Evolutionary conservation across 1,140 invertebrate species (phyloP).

Genomic region (Pachyrhynchus sulphureomaculatus): DNA sequence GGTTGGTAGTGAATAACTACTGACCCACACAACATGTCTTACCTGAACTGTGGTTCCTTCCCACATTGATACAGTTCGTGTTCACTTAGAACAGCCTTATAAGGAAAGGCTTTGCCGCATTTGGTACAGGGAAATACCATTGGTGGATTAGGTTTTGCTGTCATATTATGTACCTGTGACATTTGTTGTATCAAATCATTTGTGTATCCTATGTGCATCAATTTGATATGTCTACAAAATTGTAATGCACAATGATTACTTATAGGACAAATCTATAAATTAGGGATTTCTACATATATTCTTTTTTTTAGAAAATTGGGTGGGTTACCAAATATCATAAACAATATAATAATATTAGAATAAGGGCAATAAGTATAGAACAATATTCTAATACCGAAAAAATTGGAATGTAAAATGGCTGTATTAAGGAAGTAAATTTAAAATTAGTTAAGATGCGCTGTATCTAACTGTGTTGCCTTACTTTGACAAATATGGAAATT

Average conservation of each 20-base stretch:
- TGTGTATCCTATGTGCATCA: constrained; percentile 1
- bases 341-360: no score
- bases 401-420: no score
- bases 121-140: constrained; percentile 2
- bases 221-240: constrained; percentile 8
- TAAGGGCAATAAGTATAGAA: no score
- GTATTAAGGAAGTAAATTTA: no score
- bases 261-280: background rate
- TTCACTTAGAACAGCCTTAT: background rate
- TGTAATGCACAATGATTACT: background rate
- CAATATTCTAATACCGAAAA: no score
- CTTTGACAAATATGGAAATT: no score
- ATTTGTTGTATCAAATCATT: constrained; percentile 7
- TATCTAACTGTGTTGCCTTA: no score
- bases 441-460: no score
- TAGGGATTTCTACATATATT: background rate
- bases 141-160: background rate
- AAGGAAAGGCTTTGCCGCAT: constrained; percentile 1
- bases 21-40: background rate
- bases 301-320: no score
- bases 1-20: background rate
- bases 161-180: background rate
- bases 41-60: constrained; percentile 12
- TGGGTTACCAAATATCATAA: no score
- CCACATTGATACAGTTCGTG: constrained; percentile 12